Conservation (phyloP, 2,797 vertebrate species). For the Crocodylus rhombifer region DNA sequence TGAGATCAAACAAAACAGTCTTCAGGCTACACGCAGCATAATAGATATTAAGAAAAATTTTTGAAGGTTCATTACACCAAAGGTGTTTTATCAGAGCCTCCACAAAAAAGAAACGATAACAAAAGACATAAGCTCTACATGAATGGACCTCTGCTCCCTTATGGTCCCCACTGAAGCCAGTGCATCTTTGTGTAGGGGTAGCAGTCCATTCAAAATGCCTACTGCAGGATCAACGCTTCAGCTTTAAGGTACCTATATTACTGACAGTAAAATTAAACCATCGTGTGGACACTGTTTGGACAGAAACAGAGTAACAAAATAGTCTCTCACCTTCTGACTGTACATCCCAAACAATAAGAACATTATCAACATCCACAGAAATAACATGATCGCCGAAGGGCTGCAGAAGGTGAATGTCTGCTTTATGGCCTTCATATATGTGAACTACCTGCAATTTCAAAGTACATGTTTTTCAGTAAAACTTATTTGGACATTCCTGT, state of each 20-base stretch:
- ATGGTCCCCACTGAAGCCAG: accelerated
- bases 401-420: slow-evolving; percentile 89
- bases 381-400: slow-evolving; percentile 96
- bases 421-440: slow-evolving; percentile 89
- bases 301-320: neutral
- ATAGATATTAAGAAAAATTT: neutral
- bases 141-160: neutral
- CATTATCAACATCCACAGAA: slow-evolving; percentile 88
- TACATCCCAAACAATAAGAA: slow-evolving; percentile 93
- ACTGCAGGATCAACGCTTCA: neutral
- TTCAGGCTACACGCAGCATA: neutral
- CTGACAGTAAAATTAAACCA: neutral
- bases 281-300: neutral
- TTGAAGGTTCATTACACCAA: neutral
- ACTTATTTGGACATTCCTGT: neutral
- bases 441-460: slow-evolving; percentile 87
- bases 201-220: neutral
- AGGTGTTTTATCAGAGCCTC: neutral
- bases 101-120: neutral
- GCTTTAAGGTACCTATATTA: accelerated
- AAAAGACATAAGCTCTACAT: accelerated
- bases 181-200: neutral
- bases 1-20: no score
- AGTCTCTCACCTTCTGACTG: slow-evolving; percentile 86
- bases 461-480: slow-evolving; percentile 11